Base-by-base conservation (phyloP, 2,113 vertebrate species). In the Pollachius pollachius region DNA sequence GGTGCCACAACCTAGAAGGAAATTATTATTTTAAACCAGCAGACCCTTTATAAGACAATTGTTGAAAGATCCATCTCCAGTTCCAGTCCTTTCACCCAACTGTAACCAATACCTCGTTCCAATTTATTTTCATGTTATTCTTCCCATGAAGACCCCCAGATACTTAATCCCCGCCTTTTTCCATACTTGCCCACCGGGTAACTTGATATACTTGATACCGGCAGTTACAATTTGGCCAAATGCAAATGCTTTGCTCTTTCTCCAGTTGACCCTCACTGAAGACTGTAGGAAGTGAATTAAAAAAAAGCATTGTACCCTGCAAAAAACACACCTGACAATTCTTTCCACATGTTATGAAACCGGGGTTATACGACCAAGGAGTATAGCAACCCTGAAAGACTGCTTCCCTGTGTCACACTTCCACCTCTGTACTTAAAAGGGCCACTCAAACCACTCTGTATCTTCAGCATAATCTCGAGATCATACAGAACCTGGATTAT, bases 401-500 rank as follows among this genome's bases (percentile, higher is more conserved):
- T 11, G 56, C 63, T 71, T 4, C 74, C 69, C 37, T 76, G 64
- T 15, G 69, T 15, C 11, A 76, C 52, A 3, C 64, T 64, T 15
- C 64, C 64, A 68, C 18, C 64, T 56, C 57, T 37, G 57, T 34
- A 34, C 30, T 34, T 34, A 34, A 34, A 34, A 2, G 30, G 30
- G 30, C 4, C 34, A 54, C 57, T 56, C 52, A 67, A 71, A 54
- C 74, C 69, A 68, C 65, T 65, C 25, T 67, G 71, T 6, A 71
- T 37, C n/a, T 69, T 72, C 11, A 65, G 13, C 23, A 77, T 15
- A 56, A 54, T 72, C 62, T 69, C 52, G 60, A 65, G 65, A 37
- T 72, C 61, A 4, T 72, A 71, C 56, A 69, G 4, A 72, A 72
- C 62, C 8, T 52, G n/a, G 12, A 68, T 69, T 15, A 68, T 74